A percentile compares a stretch with the other conserved stretches of the same genome.
Conservation (phyloP, 2,797 vertebrate species). For the Sebastes glaucus region DNA sequence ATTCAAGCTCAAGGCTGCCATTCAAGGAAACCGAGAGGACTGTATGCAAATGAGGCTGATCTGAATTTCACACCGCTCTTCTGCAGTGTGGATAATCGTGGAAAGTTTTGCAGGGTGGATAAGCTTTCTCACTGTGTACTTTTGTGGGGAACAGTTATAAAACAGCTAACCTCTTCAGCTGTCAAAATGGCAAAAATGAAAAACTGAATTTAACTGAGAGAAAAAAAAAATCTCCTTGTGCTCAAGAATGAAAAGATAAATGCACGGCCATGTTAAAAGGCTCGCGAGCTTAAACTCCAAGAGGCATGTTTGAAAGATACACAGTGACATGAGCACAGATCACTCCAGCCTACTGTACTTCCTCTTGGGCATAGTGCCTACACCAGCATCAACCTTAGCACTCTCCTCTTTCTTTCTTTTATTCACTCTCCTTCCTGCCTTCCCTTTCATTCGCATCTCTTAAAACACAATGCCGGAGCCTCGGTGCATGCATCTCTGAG, state of each 20-base stretch:
- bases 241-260: slow-evolving; percentile 50
- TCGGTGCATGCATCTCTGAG: slow-evolving; percentile 13
- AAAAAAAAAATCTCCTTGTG: slow-evolving; percentile 8
- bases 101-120: slow-evolving; percentile 50
- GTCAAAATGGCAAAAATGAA: slow-evolving; percentile 41
- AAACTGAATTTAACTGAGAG: slow-evolving; percentile 28
- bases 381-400: slow-evolving; percentile 48
- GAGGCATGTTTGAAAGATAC: slow-evolving; percentile 58
- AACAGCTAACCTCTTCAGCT: slow-evolving; percentile 40
- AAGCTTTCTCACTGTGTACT: slow-evolving; percentile 40
- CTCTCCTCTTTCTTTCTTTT: slow-evolving; percentile 25
- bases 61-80: slow-evolving; percentile 48
- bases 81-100: slow-evolving; percentile 40
- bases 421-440: slow-evolving; percentile 4
- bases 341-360: slow-evolving; percentile 61
- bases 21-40: slow-evolving; percentile 32
- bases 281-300: slow-evolving; percentile 49
- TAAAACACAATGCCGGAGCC: slow-evolving; percentile 24
- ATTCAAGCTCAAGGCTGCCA: slow-evolving; percentile 48
- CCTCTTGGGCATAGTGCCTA: slow-evolving; percentile 60
- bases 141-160: slow-evolving; percentile 35
- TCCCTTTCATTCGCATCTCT: slow-evolving; percentile 27
- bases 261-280: slow-evolving; percentile 32
- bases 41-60: slow-evolving; percentile 64
- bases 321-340: slow-evolving; percentile 73